Evolutionary conservation across 2,797 vertebrate species (phyloP).

Genomic region (Tragopan temminckii): DNA sequence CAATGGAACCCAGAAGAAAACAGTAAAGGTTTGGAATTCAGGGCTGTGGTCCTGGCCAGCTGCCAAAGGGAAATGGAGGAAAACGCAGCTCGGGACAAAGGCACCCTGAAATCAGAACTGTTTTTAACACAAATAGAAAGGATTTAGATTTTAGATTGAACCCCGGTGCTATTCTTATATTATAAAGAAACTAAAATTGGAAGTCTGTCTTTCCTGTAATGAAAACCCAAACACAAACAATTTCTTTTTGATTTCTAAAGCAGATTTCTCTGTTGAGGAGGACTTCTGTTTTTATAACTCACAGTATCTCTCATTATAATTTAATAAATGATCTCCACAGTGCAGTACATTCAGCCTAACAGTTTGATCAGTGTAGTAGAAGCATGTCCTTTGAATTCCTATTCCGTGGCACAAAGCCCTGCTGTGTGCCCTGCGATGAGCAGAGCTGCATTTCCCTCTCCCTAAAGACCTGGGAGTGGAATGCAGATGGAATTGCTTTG

Average conservation of each 20-base stretch:
- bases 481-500: background rate
- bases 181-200: background rate
- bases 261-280: background rate
- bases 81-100: conserved; percentile 12
- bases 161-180: background rate
- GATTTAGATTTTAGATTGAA: background rate
- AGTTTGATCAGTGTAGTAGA: background rate
- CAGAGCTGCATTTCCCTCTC: background rate
- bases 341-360: background rate
- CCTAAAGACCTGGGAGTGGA: background rate
- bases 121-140: background rate
- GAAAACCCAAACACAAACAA: background rate
- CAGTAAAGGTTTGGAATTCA: conserved; percentile 13
- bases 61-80: conserved; percentile 40
- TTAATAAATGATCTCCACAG: background rate
- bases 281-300: background rate
- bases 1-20: background rate
- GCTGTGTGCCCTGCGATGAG: background rate
- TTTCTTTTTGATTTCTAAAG: background rate
- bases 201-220: conserved; percentile 6
- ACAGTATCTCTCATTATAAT: too few species aligned
- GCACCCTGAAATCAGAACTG: conserved; percentile 29
- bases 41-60: background rate
- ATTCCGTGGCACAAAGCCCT: background rate
- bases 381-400: background rate